A percentile compares a stretch with the other conserved stretches of the same genome.
Conservation (phyloP, 2,113 vertebrate genomes). For the Diphyllodes magnificus region DNA sequence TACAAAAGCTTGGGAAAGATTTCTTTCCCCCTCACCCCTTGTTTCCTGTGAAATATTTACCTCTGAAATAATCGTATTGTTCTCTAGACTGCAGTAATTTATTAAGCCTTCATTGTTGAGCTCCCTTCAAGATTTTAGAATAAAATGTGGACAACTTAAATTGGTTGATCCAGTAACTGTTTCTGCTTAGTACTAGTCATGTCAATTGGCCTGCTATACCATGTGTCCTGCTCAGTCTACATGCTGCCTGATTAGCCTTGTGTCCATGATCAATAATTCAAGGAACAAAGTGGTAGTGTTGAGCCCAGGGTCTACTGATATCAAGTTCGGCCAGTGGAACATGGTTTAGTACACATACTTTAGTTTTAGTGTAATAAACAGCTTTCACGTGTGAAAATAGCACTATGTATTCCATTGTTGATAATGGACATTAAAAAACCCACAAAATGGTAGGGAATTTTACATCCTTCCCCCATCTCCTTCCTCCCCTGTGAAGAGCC, state of each 20-base stretch:
- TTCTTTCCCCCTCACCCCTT: background rate
- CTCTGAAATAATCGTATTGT: background rate
- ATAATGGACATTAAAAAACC: background rate
- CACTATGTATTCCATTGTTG: background rate
- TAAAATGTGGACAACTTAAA: background rate
- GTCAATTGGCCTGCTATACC: background rate
- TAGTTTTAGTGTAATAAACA: background rate
- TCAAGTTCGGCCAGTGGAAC: background rate
- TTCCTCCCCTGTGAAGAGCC: background rate
- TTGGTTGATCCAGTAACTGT: background rate
- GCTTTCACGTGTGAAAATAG: background rate
- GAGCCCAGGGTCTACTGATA: background rate
- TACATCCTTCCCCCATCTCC: background rate
- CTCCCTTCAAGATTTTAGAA: background rate
- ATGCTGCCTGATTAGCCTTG: background rate
- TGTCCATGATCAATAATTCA: background rate
- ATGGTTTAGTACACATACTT: background rate
- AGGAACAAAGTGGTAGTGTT: background rate
- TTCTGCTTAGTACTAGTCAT: background rate
- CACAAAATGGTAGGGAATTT: background rate
- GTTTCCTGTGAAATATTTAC: background rate
- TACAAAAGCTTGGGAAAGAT: background rate
- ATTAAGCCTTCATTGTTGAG: background rate
- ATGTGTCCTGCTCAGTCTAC: background rate
- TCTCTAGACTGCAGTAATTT: background rate